A percentile compares a stretch with the other conserved stretches of the same genome.
These are phyloP conservation scores for Mionectes macconnelli DNA, from an alignment of 2,113 vertebrate species.

Conservation along the genomic window DNA sequence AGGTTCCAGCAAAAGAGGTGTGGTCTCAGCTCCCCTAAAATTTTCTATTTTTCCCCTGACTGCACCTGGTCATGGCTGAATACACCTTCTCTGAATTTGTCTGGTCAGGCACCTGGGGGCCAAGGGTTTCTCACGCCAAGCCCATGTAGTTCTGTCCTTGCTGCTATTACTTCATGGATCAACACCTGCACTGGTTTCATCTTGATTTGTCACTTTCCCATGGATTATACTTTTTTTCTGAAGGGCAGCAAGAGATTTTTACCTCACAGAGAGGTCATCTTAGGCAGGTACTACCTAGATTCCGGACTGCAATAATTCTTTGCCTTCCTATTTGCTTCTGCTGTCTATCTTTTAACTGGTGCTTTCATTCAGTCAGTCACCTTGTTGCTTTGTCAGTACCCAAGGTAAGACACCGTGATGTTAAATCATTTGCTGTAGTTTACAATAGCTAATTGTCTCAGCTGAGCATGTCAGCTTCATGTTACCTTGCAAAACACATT, in stretches of 20 bases:
- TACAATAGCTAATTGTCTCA: neutral
- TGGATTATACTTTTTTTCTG: neutral
- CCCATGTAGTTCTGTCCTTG: neutral
- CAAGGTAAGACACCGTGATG: neutral
- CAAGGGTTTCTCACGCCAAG: neutral
- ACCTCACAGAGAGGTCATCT: neutral
- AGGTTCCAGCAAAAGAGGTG: neutral
- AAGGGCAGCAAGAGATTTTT: neutral
- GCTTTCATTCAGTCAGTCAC: neutral
- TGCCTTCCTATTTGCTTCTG: neutral
- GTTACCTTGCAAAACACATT: neutral
- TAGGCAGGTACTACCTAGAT: neutral
- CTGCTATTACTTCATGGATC: neutral
- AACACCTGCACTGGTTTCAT: neutral
- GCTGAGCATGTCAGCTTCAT: accelerated
- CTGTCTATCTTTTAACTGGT: neutral
- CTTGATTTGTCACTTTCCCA: neutral
- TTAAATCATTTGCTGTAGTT: neutral
- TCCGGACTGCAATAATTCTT: neutral
- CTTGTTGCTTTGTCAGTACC: neutral
- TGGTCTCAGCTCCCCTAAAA: neutral
- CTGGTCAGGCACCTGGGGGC: accelerated
- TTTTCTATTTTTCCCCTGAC: neutral
- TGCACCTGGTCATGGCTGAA: accelerated
- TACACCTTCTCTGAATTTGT: neutral